Percentiles rank a stretch among this genome's conserved stretches.
These are phyloP conservation scores for Drosophila arawakana DNA, from an alignment of 1,140 invertebrate species.

Conservation along the genomic window DNA sequence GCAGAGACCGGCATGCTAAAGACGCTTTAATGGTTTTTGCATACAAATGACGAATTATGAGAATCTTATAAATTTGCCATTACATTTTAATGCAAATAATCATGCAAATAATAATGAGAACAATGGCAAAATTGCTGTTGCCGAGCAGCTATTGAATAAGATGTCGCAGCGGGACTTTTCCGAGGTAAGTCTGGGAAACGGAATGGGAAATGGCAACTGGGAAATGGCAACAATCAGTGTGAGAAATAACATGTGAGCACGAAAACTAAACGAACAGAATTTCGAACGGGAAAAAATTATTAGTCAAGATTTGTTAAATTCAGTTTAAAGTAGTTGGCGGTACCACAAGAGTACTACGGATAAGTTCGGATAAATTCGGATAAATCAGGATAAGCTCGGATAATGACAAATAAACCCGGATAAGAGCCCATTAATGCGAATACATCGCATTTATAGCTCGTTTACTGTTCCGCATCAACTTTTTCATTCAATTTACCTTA, in stretches of 20 bases:
- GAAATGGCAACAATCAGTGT: background rate
- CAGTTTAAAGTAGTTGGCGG: background rate
- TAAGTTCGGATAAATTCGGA: background rate
- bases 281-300: too few species aligned
- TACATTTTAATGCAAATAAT: constrained; percentile 81
- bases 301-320: too few species aligned
- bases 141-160: constrained; percentile 76
- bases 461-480: constrained; percentile 21
- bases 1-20: constrained; percentile 55
- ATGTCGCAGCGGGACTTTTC: constrained; percentile 83
- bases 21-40: constrained; percentile 59
- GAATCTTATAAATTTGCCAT: constrained; percentile 83
- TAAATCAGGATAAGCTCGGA: background rate
- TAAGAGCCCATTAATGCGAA: background rate
- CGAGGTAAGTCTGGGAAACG: constrained; percentile 69
- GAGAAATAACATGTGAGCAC: constrained; percentile 8
- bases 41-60: constrained; percentile 84
- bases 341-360: background rate
- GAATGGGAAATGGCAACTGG: background rate
- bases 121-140: constrained; percentile 69
- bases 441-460: too few species aligned
- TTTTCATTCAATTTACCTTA: constrained; percentile 11
- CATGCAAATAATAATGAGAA: constrained; percentile 68
- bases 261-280: constrained; percentile 7
- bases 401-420: constrained; percentile 1